phyloP scores from a whole-genome alignment of 1,140 invertebrate species.

The Solenopsis fugax region DNA sequence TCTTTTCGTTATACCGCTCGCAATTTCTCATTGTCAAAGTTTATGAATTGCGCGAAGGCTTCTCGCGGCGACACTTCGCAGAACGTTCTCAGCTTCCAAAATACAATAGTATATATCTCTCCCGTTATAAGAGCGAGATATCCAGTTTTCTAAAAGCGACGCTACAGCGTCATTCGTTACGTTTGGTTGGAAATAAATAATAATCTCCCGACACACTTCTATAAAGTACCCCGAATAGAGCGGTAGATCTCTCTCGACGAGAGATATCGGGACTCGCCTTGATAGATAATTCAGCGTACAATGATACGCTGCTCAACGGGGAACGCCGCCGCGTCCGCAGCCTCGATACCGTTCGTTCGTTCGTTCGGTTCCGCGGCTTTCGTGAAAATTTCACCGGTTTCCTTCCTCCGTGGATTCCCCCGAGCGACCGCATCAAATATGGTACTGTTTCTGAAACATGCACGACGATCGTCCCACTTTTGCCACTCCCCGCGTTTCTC shows the following conservation, averaged over 20 bases:
- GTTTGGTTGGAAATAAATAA: background rate
- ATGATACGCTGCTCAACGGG: background rate
- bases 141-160: background rate
- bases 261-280: background rate
- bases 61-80: background rate
- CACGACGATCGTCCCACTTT: slow-evolving; percentile 71
- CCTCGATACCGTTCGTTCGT: background rate
- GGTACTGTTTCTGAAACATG: slow-evolving; percentile 71
- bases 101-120: too few relatives aligned
- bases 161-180: background rate
- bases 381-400: slow-evolving; percentile 67
- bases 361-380: slow-evolving; percentile 23
- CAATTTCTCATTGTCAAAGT: slow-evolving; percentile 44
- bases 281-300: slow-evolving; percentile 31
- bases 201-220: background rate
- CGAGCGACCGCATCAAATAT: slow-evolving; percentile 67
- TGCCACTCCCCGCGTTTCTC: slow-evolving; percentile 37
- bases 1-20: slow-evolving; percentile 11
- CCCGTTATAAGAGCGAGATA: background rate
- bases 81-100: slow-evolving; percentile 8
- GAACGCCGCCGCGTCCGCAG: background rate
- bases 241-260: background rate
- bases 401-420: background rate
- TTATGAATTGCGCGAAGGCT: slow-evolving; percentile 23
- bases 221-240: background rate